Evolutionary conservation across 2,797 vertebrate species (phyloP).

Genomic region (Neosilurus hyrtlii): DNA sequence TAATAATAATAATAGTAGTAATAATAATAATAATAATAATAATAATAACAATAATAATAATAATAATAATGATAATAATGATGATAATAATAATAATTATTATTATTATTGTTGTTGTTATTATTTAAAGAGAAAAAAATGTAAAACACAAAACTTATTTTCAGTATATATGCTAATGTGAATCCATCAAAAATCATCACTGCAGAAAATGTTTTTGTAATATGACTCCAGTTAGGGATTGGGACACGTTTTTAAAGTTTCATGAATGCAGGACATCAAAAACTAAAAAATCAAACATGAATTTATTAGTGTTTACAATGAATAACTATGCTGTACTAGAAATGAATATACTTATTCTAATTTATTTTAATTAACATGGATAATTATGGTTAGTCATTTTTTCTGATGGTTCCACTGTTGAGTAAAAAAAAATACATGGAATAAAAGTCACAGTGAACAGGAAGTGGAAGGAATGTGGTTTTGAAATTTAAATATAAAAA

Average conservation of each 20-base stretch:
- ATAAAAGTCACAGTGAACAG: constrained; percentile 1
- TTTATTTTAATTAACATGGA: background rate
- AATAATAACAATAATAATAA: too few relatives aligned
- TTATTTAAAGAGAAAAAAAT: too few relatives aligned
- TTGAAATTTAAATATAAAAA: constrained; percentile 26
- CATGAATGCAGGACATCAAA: background rate
- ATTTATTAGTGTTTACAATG: background rate
- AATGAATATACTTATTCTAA: too few relatives aligned
- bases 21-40: too few relatives aligned
- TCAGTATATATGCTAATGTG: background rate
- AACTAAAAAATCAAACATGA: too few relatives aligned
- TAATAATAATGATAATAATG: too few relatives aligned
- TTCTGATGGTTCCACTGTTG: background rate
- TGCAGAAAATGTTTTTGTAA: too few relatives aligned
- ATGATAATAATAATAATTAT: too few relatives aligned
- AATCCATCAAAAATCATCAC: background rate
- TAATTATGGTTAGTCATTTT: background rate
- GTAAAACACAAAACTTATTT: background rate
- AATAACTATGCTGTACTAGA: background rate
- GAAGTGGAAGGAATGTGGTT: constrained; percentile 7
- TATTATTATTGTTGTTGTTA: too few relatives aligned
- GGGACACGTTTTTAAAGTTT: background rate
- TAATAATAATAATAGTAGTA: too few relatives aligned
- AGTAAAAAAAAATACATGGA: background rate
- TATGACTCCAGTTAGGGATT: background rate